Base-by-base conservation (phyloP, 2,113 vertebrate species). In the Ceuthmochares aereus region DNA sequence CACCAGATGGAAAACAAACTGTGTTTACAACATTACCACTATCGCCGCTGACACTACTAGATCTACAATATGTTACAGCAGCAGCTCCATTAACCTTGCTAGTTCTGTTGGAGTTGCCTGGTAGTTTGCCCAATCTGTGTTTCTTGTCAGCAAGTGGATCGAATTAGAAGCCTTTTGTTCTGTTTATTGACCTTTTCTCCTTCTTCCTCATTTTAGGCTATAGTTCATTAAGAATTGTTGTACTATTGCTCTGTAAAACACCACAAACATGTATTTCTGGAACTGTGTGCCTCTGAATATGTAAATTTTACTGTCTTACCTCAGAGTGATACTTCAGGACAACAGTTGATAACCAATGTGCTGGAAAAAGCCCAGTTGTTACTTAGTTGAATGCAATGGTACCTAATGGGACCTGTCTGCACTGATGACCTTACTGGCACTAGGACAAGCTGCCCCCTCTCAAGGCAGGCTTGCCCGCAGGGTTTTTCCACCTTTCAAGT, bases 1-100 rank as follows among this genome's bases (percentile, higher is more conserved):
- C 87, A 96, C 70, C 96, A 95, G 96, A 97, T 97, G 96, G 96
- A 96, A 95, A 95, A 67, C 96, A 96, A 97, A 96, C 93, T 96
- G 96, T 96, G 95, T 96, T 96, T 96, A 95, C 89, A 97, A 47
- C 86, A 87, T 94, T 94, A 97, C 77, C 80, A 86, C 76, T 94
- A 95, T 96, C 85, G 43, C 96, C 96, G 95, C 92, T 95, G 96
- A 97, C 92, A 96, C 89, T 94, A 96, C 92, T 91, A 96, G 94
- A 95, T 93, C 87, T 95, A 94, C 95, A 96, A 95, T 97, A 96
- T 96, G 95, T 96, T 96, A 74, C 9, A 93, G 91, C 96, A 95
- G 94, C 95, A 96, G 96, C 89, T 96, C 94, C 91, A 95, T 96
- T 96, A 96, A 96, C 95, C 95, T 96, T 97, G 93, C 93, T 97